Evolutionary conservation across 2,888 invertebrate species (phyloP), one percentile per base, ranked within the genome.

Genomic region (Hesperia comma): DNA sequence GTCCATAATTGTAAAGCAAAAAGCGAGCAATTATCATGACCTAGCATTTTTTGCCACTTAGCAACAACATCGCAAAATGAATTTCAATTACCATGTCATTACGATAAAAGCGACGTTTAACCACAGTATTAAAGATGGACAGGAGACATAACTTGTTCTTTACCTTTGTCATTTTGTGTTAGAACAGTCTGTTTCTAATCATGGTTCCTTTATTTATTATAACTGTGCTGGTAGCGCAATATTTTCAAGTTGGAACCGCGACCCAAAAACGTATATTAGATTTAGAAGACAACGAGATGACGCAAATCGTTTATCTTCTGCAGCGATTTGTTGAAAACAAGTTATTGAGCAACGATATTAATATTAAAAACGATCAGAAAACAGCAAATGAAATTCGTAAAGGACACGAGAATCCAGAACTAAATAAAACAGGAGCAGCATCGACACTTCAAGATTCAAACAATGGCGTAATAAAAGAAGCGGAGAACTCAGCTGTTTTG

Each of bases 11-110:
- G 0, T 6, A 5, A 41, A 41, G 6, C 41, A 41, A 41, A 41
- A 41, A 41, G n/a, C 41, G 41, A 41, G n/a, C 6, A 40, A 40
- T 40, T 40, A 40, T 14, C 40, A 41, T 6, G 12, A 3, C 12
- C 37, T n/a, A 6, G 6, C n/a, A 41, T 41, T 58, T 58, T 58
- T 58, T 58, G 57, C 43, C 8, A 14, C 57, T 57, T 41, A 7
- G 8, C n/a, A 10, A 58, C 26, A 43, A n/a, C 26, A 12, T 26
- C 26, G 33, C 21, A 8, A 10, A 57, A 43, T n/a, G 32, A 4
- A 55, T 41, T 19, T 15, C 15, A 43, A 58, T 46, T 46, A 43
- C 46, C 58, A 58, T 43, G 41, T 57, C 43, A 32, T 57, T 46
- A 26, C 32, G 46, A 41, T 58, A 8, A 26, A 58, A 58, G 4